Evolutionary conservation across 1,140 invertebrate genomes (phyloP).

Genomic region (Conus betulinus): DNA sequence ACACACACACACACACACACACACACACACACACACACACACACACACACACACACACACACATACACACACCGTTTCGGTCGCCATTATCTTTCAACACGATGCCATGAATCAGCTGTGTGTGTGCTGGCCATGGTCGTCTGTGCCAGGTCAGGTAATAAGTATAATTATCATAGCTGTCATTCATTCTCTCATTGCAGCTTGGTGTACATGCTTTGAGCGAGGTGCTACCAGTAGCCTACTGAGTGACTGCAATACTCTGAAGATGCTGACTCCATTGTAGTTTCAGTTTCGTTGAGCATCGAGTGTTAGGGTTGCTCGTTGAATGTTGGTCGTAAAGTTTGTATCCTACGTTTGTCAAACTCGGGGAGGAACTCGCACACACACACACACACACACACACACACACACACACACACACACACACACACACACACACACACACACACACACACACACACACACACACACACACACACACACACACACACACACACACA

Average conservation of each 20-base stretch:
- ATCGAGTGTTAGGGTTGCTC: background rate
- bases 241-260: background rate
- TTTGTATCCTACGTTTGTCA: background rate
- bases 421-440: conserved; percentile 1
- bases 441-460: background rate
- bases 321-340: background rate
- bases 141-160: background rate
- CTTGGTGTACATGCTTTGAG: background rate
- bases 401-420: too few species aligned
- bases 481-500: background rate
- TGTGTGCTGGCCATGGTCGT: background rate
- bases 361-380: background rate
- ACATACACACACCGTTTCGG: background rate
- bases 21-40: background rate
- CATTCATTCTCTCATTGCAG: background rate
- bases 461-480: background rate
- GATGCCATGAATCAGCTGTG: background rate
- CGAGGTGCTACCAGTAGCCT: background rate
- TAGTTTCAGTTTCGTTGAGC: background rate
- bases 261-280: background rate
- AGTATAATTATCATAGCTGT: too few species aligned
- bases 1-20: background rate
- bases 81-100: background rate
- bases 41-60: background rate
- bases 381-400: conserved; percentile 7